Evolutionary conservation across 2,888 invertebrate species (phyloP).

Genomic region (Folsomia manolachei): DNA sequence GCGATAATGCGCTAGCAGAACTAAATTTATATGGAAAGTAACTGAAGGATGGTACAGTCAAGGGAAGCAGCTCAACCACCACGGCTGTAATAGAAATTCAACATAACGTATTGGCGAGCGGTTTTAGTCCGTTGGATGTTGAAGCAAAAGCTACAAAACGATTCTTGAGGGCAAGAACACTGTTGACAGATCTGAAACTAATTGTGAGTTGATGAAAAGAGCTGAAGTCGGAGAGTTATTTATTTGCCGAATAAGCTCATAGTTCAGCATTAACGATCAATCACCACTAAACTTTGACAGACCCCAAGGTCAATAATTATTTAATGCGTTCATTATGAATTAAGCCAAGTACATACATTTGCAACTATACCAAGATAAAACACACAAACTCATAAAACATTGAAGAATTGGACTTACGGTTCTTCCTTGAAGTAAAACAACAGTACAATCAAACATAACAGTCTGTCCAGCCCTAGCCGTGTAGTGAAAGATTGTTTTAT

Average conservation of each 20-base stretch:
- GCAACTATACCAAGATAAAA: too few species aligned
- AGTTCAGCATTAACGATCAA: background rate
- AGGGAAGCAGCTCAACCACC: too few species aligned
- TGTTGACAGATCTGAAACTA: too few species aligned
- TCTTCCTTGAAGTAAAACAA: constrained; percentile 63
- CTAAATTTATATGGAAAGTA: too few species aligned
- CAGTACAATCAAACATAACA: constrained; percentile 61
- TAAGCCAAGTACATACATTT: too few species aligned
- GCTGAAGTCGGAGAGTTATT: background rate
- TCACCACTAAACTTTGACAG: background rate
- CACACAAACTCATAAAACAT: background rate
- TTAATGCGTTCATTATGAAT: too few species aligned
- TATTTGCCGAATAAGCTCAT: background rate
- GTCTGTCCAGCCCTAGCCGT: constrained; percentile 62
- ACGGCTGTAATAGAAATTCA: too few species aligned
- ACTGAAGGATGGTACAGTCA: too few species aligned
- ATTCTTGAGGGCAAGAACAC: background rate
- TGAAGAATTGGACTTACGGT: constrained; percentile 56
- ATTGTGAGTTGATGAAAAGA: too few species aligned
- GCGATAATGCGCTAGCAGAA: too few species aligned
- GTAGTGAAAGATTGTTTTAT: constrained; percentile 59
- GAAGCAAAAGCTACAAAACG: too few species aligned
- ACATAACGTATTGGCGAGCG: background rate
- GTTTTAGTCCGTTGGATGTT: background rate
- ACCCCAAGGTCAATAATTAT: too few species aligned